These are phyloP conservation scores for Axea sp. DNA, from an alignment of 2,888 invertebrate species.

Conservation along the genomic window DNA sequence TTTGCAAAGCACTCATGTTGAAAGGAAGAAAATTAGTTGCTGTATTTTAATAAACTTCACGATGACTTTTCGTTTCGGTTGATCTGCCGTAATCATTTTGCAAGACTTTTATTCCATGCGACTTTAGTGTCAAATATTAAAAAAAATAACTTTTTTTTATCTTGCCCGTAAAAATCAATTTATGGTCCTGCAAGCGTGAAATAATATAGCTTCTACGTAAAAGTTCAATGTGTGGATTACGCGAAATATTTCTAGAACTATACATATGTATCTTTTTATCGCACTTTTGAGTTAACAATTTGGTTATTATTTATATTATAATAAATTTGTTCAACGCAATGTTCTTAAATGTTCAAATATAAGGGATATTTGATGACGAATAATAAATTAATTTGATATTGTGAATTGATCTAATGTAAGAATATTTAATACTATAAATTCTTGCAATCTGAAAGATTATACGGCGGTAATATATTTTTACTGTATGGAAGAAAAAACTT, in stretches of 20 bases:
- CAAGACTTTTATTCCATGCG: no score
- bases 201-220: conserved; percentile 13
- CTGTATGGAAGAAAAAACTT: conserved; percentile 3
- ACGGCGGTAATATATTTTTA: conserved; percentile 22
- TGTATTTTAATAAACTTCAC: no score
- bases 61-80: no score
- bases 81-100: no score
- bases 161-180: conserved; percentile 22
- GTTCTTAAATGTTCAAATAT: no score
- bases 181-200: conserved; percentile 9
- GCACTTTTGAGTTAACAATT: not conserved
- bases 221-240: no score
- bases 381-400: conserved; percentile 4
- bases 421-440: conserved; percentile 21
- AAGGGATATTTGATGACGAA: no score
- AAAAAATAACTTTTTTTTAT: conserved; percentile 18
- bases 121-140: not conserved
- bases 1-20: no score
- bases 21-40: no score
- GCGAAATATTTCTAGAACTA: conserved; percentile 4
- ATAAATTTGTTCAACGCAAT: not conserved
- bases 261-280: conserved; percentile 5
- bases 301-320: not conserved
- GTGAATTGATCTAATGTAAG: conserved; percentile 3
- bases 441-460: conserved; percentile 6